Evolutionary conservation across 2,113 vertebrate species (phyloP), one percentile per base, ranked within the genome.

Genomic region (Cinclus cinclus): DNA sequence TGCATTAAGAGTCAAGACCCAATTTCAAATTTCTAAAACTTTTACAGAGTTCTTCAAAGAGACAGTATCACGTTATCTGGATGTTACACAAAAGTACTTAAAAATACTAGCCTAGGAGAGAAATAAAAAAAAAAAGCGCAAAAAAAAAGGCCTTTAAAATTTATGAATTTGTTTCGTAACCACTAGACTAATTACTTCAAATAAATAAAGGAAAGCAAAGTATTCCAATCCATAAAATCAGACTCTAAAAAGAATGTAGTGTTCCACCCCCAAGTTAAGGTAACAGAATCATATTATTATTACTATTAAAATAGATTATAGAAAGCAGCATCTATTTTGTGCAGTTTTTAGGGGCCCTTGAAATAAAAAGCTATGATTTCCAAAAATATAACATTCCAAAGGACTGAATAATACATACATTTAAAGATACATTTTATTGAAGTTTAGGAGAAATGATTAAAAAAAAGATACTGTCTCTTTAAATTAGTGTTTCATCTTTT

Each of bases 1-100:
- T 99, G 99, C 99, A 99, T 98, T 98, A 98, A 99, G 97, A 98
- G 98, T 98, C 98, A 98, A 98, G 97, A 98, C 98, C 98, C 98
- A 98, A 98, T 98, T 98, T 98, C 98, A 98, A 97, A 98, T 98
- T 98, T 98, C 98, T 98, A 98, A 98, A 98, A 98, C 98, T 98
- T 98, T 98, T 97, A 99, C 98, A 98, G 98, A 98, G 97, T 98
- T 97, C 97, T 99, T 99, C 98, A 99, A 99, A 99, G 99, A 99
- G 99, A 99, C 99, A 99, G 99, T 98, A 99, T 99, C 98, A 98
- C 98, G 95, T 97, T 96, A 98, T 88, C 96, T 97, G 97, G 97
- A 98, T 98, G 98, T 97, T 98, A 98, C 97, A 97, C 97, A 96
- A 98, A 97, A 97, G 95, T 98, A 98, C 96, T 97, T 96, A 95